phyloP scores from a whole-genome alignment of 1,140 invertebrate species.

The Oncopodura yosiiana region DNA sequence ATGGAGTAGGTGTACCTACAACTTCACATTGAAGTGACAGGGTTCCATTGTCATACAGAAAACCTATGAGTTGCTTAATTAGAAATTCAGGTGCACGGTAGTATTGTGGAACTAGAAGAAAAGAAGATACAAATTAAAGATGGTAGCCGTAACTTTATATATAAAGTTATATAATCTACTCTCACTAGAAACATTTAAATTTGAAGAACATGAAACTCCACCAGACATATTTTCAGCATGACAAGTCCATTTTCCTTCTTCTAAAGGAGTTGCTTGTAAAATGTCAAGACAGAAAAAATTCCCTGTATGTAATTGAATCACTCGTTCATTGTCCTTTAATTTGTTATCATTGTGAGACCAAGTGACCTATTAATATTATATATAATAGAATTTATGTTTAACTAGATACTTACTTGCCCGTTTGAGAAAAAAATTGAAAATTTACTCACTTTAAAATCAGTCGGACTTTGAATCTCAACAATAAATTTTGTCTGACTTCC shows the following conservation, averaged over 20 bases:
- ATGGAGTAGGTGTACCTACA: slow-evolving; percentile 7
- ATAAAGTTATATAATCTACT: neutral
- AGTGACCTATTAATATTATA: too few species aligned
- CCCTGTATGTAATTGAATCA: too few species aligned
- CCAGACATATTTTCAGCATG: neutral
- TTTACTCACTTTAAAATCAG: too few species aligned
- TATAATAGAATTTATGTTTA: too few species aligned
- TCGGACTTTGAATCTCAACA: too few species aligned
- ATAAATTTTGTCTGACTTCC: too few species aligned
- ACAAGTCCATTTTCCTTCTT: slow-evolving; percentile 31
- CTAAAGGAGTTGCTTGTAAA: slow-evolving; percentile 15
- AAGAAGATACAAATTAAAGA: neutral
- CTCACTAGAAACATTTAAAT: slow-evolving; percentile 2
- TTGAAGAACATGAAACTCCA: neutral
- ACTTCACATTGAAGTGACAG: slow-evolving; percentile 20
- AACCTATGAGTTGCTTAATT: slow-evolving; percentile 2
- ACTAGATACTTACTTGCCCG: too few species aligned
- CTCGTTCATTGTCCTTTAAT: too few species aligned
- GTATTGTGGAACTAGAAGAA: slow-evolving; percentile 1
- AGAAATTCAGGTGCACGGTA: slow-evolving; percentile 7
- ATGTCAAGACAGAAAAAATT: slow-evolving; percentile 26
- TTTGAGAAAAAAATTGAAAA: too few species aligned
- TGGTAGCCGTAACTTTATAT: neutral
- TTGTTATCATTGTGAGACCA: too few species aligned
- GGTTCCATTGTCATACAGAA: slow-evolving; percentile 19